phyloP scores from a whole-genome alignment of 2,113 vertebrate genomes.

The Cebidichthys violaceus region DNA sequence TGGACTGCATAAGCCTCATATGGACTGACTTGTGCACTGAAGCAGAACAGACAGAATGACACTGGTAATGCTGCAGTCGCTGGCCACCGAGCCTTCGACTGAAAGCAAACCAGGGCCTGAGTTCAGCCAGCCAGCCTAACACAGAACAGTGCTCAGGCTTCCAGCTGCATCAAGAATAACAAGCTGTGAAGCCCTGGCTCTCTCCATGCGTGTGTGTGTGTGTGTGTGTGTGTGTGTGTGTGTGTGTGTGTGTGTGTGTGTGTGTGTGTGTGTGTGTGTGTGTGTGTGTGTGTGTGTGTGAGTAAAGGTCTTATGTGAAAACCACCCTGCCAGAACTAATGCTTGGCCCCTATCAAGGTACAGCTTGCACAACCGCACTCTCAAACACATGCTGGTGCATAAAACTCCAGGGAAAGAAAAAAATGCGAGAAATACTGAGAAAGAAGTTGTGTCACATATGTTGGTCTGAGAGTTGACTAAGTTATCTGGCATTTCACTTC shows the following conservation, averaged over 20 bases:
- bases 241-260: conserved; percentile 51
- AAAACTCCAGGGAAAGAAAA: conserved; percentile 58
- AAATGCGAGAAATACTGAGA: conserved; percentile 9
- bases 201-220: conserved; percentile 22
- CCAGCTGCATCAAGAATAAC: conserved; percentile 82
- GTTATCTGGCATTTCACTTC: background rate
- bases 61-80: conserved; percentile 63
- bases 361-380: conserved; percentile 78
- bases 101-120: conserved; percentile 69
- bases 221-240: conserved; percentile 41
- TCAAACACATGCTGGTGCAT: conserved; percentile 69
- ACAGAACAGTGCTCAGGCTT: conserved; percentile 72
- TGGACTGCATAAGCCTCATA: conserved; percentile 64
- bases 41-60: conserved; percentile 72
- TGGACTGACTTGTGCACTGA: conserved; percentile 50
- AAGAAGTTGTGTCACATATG: conserved; percentile 18
- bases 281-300: conserved; percentile 37
- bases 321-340: conserved; percentile 80
- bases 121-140: conserved; percentile 68
- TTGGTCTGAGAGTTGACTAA: background rate
- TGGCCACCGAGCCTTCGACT: conserved; percentile 61
- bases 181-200: conserved; percentile 77
- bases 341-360: conserved; percentile 80
- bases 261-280: conserved; percentile 37
- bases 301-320: conserved; percentile 78